Base-by-base conservation (phyloP, 2,113 vertebrate genomes). In the Crotalus tigris region DNA sequence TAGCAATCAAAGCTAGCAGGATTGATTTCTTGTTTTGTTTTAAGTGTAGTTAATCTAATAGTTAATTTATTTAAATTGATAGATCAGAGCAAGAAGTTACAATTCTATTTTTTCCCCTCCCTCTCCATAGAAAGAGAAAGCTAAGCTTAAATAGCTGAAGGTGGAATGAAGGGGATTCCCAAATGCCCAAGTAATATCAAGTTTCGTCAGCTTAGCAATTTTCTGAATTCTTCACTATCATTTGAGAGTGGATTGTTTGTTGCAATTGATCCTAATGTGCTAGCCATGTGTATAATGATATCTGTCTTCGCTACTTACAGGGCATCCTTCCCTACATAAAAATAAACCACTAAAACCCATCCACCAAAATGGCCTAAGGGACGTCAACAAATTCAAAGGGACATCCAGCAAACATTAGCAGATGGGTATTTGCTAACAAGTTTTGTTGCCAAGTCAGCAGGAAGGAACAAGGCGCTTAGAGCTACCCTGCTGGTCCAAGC, bases 51-150 rank as follows among this genome's bases (percentile, higher is more conserved):
- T 97, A 94, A 97, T 96, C 94, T 93, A 87, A 95, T 61, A 95
- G 95, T 93, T 96, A 94, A 96, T 95, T 96, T 95, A 97, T 94
- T 95, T 95, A 96, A 97, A 95, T 92, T 92, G 94, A 92, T 58
- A 92, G 94, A 90, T 91, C 93, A 93, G 92, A 88, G 89, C n/a
- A 26, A 91, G 85, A 64, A 86, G 55, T 29, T 26, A n/a, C 10
- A 13, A 93, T 94, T 92, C 90, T 69, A 90, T 90, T 29, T 94
- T 39, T n/a, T 7, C 2, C 24, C 33, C 39, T 91, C 0, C 26
- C 85, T 8, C 39, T 55, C 55, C 85, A 57, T 46, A 90, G 94
- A 95, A 39, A 39, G 39, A 4, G 64, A 33, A 58, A 93, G 94
- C 0, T 33, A 0, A 93, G 92, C 89, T 91, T 7, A 93, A 54